phyloP scores from a whole-genome alignment of 2,888 invertebrate genomes.

The Agriotes lineatus region DNA sequence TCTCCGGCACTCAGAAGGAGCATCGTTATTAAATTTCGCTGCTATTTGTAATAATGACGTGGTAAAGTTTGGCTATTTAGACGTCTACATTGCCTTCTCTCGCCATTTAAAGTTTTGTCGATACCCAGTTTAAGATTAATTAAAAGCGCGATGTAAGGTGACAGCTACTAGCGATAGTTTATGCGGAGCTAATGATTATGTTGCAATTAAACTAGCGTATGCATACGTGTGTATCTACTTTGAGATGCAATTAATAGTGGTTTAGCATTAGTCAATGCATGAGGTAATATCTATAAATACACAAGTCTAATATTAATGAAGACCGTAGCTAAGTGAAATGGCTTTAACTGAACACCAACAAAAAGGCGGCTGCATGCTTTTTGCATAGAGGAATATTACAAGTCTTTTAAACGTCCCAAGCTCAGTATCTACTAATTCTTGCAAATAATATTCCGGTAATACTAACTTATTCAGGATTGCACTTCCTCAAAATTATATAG shows the following conservation, averaged over 20 bases:
- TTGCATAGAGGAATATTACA: too few species aligned
- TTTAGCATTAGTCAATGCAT: background rate
- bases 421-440: too few species aligned
- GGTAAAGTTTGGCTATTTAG: conserved; percentile 11
- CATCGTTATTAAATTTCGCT: conserved; percentile 2
- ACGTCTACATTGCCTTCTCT: conserved; percentile 23
- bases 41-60: background rate
- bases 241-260: background rate
- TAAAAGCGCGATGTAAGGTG: background rate
- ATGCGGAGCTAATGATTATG: background rate
- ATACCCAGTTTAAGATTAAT: background rate
- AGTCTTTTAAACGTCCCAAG: too few species aligned
- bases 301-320: too few species aligned
- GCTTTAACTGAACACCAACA: too few species aligned
- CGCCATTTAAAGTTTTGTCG: background rate
- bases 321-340: too few species aligned
- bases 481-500: too few species aligned
- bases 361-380: too few species aligned
- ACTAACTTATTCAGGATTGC: too few species aligned
- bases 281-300: background rate
- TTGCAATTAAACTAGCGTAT: background rate
- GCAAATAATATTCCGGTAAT: too few species aligned
- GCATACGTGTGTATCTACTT: too few species aligned
- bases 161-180: background rate
- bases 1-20: background rate